phyloP scores from a whole-genome alignment of 2,113 vertebrate species.

The Phrynocephalus versicolor region DNA sequence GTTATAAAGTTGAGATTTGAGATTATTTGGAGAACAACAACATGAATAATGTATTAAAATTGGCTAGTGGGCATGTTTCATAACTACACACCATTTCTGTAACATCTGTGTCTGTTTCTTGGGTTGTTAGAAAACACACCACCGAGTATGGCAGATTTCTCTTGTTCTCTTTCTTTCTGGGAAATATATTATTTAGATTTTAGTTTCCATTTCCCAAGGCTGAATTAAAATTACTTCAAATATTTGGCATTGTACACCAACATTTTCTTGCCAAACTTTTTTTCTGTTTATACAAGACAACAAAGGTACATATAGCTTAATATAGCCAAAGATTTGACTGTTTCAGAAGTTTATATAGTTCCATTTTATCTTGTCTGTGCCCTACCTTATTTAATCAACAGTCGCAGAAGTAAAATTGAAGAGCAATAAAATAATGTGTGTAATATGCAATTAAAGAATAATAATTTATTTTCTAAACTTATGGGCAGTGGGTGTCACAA shows the following conservation, averaged over 20 bases:
- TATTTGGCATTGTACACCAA: background rate
- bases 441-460: background rate
- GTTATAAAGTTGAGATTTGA: background rate
- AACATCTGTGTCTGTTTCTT: background rate
- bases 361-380: background rate
- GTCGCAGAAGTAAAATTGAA: background rate
- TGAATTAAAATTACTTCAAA: background rate
- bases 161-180: background rate
- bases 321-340: background rate
- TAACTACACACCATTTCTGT: too few relatives aligned
- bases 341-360: background rate
- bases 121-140: background rate
- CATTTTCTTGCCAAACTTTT: background rate
- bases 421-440: background rate
- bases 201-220: background rate
- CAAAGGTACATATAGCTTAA: background rate
- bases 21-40: slow-evolving; percentile 6
- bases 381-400: background rate
- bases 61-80: background rate
- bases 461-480: background rate
- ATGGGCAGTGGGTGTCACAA: background rate
- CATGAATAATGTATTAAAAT: background rate
- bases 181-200: background rate
- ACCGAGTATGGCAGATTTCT: background rate
- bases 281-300: background rate